phyloP scores from a whole-genome alignment of 1,140 invertebrate genomes.

The Psilanteris sp. region DNA sequence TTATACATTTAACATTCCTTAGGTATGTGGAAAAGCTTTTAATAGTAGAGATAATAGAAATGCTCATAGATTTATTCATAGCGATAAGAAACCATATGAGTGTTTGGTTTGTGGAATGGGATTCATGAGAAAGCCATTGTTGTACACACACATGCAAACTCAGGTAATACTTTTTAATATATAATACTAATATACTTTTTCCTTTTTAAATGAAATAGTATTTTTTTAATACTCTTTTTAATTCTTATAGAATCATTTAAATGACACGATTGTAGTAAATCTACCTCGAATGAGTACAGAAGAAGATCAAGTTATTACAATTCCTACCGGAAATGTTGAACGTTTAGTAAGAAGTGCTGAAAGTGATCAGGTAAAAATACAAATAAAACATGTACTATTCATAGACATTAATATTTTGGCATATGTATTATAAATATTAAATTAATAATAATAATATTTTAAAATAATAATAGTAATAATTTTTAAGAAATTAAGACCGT shows the following conservation, averaged over 20 bases:
- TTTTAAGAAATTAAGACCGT: too few species aligned
- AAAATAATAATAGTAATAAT: too few species aligned
- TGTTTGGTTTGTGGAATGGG: conserved; percentile 89
- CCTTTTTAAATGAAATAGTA: neutral
- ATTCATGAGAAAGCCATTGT: conserved; percentile 90
- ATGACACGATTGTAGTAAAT: conserved; percentile 89
- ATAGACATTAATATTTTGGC: too few species aligned
- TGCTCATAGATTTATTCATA: conserved; percentile 91
- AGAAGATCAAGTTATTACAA: conserved; percentile 79
- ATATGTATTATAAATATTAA: too few species aligned
- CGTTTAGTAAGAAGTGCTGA: conserved; percentile 76
- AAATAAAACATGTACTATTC: too few species aligned
- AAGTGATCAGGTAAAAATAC: conserved; percentile 70
- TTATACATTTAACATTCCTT: too few species aligned
- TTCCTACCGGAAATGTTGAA: conserved; percentile 73
- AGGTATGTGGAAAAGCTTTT: conserved; percentile 92
- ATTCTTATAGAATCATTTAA: conserved; percentile 81
- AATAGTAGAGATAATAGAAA: conserved; percentile 91
- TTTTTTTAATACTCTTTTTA: neutral
- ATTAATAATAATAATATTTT: too few species aligned
- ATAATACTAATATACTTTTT: too few species aligned
- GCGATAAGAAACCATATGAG: conserved; percentile 92
- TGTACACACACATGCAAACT: conserved; percentile 88
- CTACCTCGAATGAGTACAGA: conserved; percentile 85
- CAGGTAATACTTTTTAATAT: conserved; percentile 71